Conservation (phyloP, 1,140 invertebrate genomes). For the Drosophila persimilis region DNA sequence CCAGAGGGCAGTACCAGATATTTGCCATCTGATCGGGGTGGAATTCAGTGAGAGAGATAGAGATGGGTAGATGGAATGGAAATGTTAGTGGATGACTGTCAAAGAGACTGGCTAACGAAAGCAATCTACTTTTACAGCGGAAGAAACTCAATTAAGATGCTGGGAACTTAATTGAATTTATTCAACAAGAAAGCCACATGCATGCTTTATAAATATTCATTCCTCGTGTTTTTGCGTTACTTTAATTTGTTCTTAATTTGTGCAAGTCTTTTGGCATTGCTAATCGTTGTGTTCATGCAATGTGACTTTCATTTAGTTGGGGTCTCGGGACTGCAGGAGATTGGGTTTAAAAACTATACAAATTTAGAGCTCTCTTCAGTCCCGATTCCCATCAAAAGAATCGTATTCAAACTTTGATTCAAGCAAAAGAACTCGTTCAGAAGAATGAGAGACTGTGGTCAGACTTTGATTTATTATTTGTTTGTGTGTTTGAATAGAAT, state of each 20-base stretch:
- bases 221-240: constrained; percentile 7
- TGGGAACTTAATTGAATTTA: constrained; percentile 38
- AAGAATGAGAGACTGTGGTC: constrained; percentile 2
- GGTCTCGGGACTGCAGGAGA: constrained; percentile 33
- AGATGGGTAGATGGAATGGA: constrained; percentile 13
- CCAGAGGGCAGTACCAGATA: constrained; percentile 96
- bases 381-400: constrained; percentile 13
- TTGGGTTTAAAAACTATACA: neutral
- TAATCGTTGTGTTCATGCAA: constrained; percentile 38
- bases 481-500: constrained; percentile 32
- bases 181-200: constrained; percentile 52
- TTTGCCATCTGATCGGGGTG: constrained; percentile 90
- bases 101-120: neutral
- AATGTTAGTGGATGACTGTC: constrained; percentile 33
- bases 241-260: constrained; percentile 12
- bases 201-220: constrained; percentile 9
- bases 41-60: constrained; percentile 2
- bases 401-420: constrained; percentile 19
- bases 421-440: too few species aligned
- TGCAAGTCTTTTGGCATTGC: constrained; percentile 7
- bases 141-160: constrained; percentile 41
- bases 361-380: constrained; percentile 27
- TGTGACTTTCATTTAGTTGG: constrained; percentile 49
- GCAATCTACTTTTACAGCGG: neutral
- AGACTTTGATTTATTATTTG: constrained; percentile 18